phyloP scores from a whole-genome alignment of 2,797 vertebrate species.

The Cyclopterus lumpus region DNA sequence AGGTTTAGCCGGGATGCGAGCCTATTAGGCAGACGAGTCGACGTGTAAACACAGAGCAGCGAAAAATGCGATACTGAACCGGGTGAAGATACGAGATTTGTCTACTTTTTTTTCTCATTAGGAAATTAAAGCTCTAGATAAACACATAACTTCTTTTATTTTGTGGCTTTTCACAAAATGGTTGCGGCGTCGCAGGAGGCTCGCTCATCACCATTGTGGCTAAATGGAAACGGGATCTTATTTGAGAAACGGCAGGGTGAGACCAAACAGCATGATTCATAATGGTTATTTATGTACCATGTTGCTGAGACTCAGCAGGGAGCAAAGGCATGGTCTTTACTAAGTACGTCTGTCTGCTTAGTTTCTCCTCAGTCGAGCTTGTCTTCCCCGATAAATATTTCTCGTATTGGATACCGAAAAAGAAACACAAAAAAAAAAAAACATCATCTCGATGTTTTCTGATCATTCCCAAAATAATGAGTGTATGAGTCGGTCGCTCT shows the following conservation, averaged over 20 bases:
- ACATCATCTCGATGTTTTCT: conserved; percentile 64
- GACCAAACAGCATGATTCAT: conserved; percentile 83
- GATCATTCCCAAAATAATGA: conserved; percentile 73
- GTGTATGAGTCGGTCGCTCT: conserved; percentile 53
- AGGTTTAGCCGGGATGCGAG: conserved; percentile 47
- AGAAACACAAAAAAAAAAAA: conserved; percentile 56
- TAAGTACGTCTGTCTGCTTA: conserved; percentile 75
- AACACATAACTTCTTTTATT: conserved; percentile 49
- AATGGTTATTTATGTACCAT: conserved; percentile 84
- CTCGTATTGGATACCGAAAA: conserved; percentile 46
- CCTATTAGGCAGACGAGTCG: conserved; percentile 51
- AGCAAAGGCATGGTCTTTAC: conserved; percentile 76
- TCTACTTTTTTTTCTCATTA: background rate
- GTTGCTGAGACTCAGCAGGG: conserved; percentile 77
- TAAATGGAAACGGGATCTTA: conserved; percentile 80
- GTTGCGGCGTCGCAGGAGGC: conserved; percentile 36
- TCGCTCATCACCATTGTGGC: conserved; percentile 68
- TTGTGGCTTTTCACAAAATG: conserved; percentile 42
- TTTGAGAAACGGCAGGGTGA: conserved; percentile 79
- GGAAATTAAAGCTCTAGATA: conserved; percentile 34
- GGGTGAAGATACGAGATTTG: conserved; percentile 8
- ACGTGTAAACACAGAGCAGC: conserved; percentile 47
- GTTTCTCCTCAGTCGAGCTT: conserved; percentile 57
- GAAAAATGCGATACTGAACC: conserved; percentile 16
- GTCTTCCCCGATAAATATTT: conserved; percentile 64